Evolutionary conservation across 2,113 vertebrate species (phyloP).

Genomic region (Salminus brasiliensis): DNA sequence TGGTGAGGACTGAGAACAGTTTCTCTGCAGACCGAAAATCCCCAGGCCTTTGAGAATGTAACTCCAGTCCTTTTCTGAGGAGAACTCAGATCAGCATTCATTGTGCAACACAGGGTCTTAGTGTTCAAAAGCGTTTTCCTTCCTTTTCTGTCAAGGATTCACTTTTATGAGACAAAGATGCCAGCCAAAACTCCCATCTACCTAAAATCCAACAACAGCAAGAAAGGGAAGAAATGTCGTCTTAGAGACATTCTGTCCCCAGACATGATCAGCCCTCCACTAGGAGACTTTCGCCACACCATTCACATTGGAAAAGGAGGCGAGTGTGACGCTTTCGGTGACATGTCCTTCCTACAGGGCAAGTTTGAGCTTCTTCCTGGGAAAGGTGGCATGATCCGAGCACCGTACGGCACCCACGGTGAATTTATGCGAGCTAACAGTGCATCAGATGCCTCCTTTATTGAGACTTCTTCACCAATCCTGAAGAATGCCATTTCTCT

Average conservation of each 20-base stretch:
- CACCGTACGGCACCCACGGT: conserved; percentile 78
- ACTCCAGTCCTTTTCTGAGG: conserved; percentile 50
- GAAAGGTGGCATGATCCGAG: conserved; percentile 74
- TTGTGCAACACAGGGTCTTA: conserved; percentile 12
- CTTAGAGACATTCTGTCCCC: conserved; percentile 95
- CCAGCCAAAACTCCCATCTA: conserved; percentile 98
- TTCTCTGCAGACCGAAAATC: conserved; percentile 38
- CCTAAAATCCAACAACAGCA: conserved; percentile 90
- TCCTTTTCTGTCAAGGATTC: conserved; percentile 46
- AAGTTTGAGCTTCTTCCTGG: conserved; percentile 94
- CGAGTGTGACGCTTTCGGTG: conserved; percentile 92
- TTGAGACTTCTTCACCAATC: conserved; percentile 92
- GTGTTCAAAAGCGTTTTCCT: neutral
- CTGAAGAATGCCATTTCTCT: conserved; percentile 99
- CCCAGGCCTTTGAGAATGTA: conserved; percentile 71
- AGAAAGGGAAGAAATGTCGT: conserved; percentile 97
- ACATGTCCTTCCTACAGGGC: conserved; percentile 97
- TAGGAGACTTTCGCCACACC: conserved; percentile 97
- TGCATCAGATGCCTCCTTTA: conserved; percentile 88
- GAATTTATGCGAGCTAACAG: conserved; percentile 93
- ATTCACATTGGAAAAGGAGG: conserved; percentile 96
- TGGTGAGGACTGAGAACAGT: conserved; percentile 46
- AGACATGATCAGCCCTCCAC: conserved; percentile 97
- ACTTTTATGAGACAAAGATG: conserved; percentile 75
- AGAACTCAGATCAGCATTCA: conserved; percentile 39